Base-by-base conservation (phyloP, 2,888 invertebrate genomes). In the Drosophila mercatorum region DNA sequence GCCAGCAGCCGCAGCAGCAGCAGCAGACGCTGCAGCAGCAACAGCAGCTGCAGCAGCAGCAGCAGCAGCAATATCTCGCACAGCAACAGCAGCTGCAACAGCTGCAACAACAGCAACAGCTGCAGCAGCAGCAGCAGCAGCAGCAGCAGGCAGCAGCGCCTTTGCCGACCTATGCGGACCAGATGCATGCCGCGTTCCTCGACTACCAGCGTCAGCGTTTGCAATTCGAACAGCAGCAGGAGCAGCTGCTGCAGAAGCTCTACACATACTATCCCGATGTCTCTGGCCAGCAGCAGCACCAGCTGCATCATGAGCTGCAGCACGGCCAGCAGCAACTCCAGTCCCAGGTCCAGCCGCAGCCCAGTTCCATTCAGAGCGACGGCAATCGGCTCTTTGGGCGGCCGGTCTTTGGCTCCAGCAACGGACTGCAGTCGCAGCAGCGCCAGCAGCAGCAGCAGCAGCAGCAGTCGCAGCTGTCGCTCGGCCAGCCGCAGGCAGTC, bases 151-250 rank as follows among this genome's bases (percentile, higher is more conserved):
- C 62, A 44, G 34, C 61, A 11, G 36, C 52, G 7, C 44, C 43
- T 31, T 4, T 64, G 7, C 78, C 81, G 56, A 78, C 72, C 67
- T 85, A 89, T 34, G 78, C 84, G 10, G 89, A 91, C 34, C 91
- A 88, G 44, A 77, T 85, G 90, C 92, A 88, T 59, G 88, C 87
- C 31, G 82, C 87, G 44, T 90, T 90, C 61, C 38, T 80, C 31
- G 82, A 83, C 10, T 89, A 85, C 62, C 83, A 87, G 68, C 91
- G 90, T n/a, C 90, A 91, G 72, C 87, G 87, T 44, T 73, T 82
- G 51, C 83, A 88, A 40, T 83, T 81, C 47, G 89, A 91, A 60
- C 86, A 91, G 68, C 87, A 87, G 47, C 90, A 91, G 62, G 81
- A 88, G 11, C 90, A 84, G 44, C 73, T 92, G 73, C 75, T 90